phyloP scores from a whole-genome alignment of 2,113 vertebrate species.

The Callithrix jacchus region DNA sequence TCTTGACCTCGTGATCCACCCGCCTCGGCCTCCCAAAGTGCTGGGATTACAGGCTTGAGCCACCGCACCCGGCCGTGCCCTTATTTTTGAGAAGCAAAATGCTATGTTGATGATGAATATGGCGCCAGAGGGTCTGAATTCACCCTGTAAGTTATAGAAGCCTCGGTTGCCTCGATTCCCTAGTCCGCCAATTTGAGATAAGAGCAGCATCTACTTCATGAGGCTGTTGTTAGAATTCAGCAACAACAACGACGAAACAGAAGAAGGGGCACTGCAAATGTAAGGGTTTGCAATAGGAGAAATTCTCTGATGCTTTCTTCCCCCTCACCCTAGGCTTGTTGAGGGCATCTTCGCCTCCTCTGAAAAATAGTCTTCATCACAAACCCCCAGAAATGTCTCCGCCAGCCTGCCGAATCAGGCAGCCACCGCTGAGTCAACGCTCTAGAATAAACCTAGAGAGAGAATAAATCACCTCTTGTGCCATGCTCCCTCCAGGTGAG shows the following conservation, averaged over 20 bases:
- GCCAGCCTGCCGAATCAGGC: slow-evolving; percentile 23
- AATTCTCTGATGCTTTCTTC: background rate
- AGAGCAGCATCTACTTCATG: background rate
- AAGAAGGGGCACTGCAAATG: background rate
- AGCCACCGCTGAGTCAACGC: slow-evolving; percentile 67
- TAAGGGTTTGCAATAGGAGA: background rate
- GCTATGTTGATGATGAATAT: background rate
- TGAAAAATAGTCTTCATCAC: slow-evolving; percentile 56
- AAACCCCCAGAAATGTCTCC: slow-evolving; percentile 22
- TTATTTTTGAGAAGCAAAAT: background rate
- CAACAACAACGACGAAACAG: background rate
- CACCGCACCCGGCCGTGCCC: too few relatives aligned
- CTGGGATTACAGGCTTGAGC: too few relatives aligned
- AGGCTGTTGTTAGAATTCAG: background rate
- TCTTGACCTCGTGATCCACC: too few relatives aligned
- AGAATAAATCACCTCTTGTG: slow-evolving; percentile 68
- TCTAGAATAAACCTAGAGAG: slow-evolving; percentile 71
- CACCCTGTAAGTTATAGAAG: background rate
- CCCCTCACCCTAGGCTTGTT: background rate
- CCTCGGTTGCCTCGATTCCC: background rate
- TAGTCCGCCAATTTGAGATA: background rate
- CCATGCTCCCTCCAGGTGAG: slow-evolving; percentile 66
- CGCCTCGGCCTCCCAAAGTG: too few relatives aligned
- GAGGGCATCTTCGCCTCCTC: slow-evolving; percentile 48
- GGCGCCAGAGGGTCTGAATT: background rate